Percentiles rank a stretch among this genome's conserved stretches.
These are phyloP conservation scores for Cenopis cana DNA, from an alignment of 2,888 invertebrate genomes.

Conservation along the genomic window DNA sequence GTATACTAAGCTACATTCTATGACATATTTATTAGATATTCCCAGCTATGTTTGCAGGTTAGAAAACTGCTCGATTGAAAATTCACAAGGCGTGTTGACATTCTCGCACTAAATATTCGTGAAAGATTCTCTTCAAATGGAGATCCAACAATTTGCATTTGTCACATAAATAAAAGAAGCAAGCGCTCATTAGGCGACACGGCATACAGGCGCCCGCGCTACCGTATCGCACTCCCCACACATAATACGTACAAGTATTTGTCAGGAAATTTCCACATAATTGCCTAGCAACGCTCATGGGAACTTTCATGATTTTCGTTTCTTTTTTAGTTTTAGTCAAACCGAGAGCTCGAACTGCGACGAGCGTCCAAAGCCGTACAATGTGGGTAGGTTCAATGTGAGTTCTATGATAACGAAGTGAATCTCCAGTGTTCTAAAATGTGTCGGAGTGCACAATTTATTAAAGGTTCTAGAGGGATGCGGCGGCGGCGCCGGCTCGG, in stretches of 20 bases:
- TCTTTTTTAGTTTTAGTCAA: slow-evolving; percentile 55
- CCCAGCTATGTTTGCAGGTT: slow-evolving; percentile 56
- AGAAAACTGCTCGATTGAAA: slow-evolving; percentile 69
- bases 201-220: slow-evolving; percentile 55
- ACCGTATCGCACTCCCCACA: slow-evolving; percentile 62
- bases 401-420: slow-evolving; percentile 57
- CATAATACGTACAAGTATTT: slow-evolving; percentile 70
- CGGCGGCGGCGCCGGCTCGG: slow-evolving; percentile 45
- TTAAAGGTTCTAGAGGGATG: slow-evolving; percentile 51
- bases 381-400: slow-evolving; percentile 53
- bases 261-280: slow-evolving; percentile 71
- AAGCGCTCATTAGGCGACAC: slow-evolving; percentile 74
- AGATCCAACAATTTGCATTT: slow-evolving; percentile 74
- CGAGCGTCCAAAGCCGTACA: slow-evolving; percentile 50
- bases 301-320: slow-evolving; percentile 61
- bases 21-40: slow-evolving; percentile 64
- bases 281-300: slow-evolving; percentile 61
- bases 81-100: slow-evolving; percentile 66
- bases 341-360: slow-evolving; percentile 61
- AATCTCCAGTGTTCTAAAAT: slow-evolving; percentile 56
- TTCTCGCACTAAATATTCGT: slow-evolving; percentile 72
- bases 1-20: slow-evolving; percentile 56
- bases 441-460: slow-evolving; percentile 73
- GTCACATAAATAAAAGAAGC: slow-evolving; percentile 81
- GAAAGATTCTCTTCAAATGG: slow-evolving; percentile 65